Conservation (phyloP, 2,113 vertebrate genomes). For the Desmodus rotundus region DNA sequence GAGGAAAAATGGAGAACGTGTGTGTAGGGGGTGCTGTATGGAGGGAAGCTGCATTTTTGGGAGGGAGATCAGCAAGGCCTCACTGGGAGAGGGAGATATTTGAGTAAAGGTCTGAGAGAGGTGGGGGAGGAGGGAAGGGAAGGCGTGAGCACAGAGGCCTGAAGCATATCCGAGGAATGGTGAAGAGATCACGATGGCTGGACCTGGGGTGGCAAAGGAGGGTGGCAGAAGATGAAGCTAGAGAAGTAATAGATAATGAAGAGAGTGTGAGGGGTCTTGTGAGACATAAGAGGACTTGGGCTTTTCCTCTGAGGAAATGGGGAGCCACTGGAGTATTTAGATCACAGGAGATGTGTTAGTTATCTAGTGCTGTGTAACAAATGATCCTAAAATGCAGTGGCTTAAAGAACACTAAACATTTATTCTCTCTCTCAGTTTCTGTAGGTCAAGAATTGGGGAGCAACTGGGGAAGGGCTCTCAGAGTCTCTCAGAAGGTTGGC, state of each 20-base stretch:
- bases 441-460: neutral
- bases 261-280: neutral
- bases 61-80: neutral
- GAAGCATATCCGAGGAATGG: neutral
- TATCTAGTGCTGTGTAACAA: neutral
- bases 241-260: neutral
- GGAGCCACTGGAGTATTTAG: neutral
- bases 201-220: too few species aligned
- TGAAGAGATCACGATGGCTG: neutral
- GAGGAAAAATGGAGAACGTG: neutral
- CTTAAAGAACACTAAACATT: neutral
- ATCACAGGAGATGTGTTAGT: neutral
- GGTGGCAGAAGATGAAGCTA: neutral
- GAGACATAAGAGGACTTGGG: neutral
- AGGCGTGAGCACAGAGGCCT: neutral
- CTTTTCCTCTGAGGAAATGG: neutral
- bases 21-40: neutral
- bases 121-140: fast-evolving
- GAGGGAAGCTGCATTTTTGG: neutral
- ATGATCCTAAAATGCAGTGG: neutral
- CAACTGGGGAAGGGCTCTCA: neutral
- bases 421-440: neutral
- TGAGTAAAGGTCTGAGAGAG: neutral
- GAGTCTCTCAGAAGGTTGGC: neutral
- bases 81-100: neutral